These are phyloP conservation scores for Ischnus inquisitorius DNA, from an alignment of 2,888 invertebrate species.

Conservation along the genomic window DNA sequence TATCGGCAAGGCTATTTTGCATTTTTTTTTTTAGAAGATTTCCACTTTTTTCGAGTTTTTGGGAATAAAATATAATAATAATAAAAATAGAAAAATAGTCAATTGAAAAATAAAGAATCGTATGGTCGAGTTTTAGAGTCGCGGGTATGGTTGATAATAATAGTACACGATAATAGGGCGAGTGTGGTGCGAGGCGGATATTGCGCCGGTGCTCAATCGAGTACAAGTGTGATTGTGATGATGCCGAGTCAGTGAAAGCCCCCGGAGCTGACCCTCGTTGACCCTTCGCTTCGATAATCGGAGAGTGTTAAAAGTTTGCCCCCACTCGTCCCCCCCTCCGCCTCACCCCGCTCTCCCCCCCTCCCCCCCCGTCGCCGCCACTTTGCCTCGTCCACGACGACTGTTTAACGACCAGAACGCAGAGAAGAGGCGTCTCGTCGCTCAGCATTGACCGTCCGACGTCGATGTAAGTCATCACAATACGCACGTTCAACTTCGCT, in stretches of 20 bases:
- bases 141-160: constrained; percentile 34
- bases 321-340: background rate
- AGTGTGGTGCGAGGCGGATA: constrained; percentile 72
- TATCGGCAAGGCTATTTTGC: background rate
- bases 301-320: constrained; percentile 56
- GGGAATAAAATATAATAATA: background rate
- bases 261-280: constrained; percentile 72
- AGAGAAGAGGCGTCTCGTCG: constrained; percentile 21
- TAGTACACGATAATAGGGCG: constrained; percentile 51
- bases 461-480: constrained; percentile 30
- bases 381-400: constrained; percentile 2
- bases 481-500: background rate
- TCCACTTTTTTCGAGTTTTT: background rate
- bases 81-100: background rate
- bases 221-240: constrained; percentile 70
- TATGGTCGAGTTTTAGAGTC: constrained; percentile 34
- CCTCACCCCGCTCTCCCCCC: constrained; percentile 3
- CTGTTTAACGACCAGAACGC: constrained; percentile 28
- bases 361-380: too few relatives aligned
- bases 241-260: constrained; percentile 80
- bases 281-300: constrained; percentile 71
- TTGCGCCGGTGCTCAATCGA: constrained; percentile 69
- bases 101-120: constrained; percentile 2
- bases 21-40: background rate
- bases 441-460: constrained; percentile 1